Evolutionary conservation across 2,113 vertebrate genomes (phyloP).

Genomic region (Eulacestoma nigropectus): DNA sequence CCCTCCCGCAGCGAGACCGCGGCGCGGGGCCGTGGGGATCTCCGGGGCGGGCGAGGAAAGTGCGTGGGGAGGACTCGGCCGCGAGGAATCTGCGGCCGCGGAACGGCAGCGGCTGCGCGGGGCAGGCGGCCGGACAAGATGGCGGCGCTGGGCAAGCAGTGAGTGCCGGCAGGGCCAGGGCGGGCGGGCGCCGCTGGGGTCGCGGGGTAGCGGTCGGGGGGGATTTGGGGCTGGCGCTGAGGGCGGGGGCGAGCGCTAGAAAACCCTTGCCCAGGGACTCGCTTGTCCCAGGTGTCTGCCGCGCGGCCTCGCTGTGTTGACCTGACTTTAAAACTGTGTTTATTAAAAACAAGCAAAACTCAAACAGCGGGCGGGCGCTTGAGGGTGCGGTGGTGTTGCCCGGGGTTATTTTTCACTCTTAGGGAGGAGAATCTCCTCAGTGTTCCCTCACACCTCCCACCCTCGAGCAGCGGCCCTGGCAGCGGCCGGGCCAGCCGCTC

Average conservation of each 20-base stretch:
- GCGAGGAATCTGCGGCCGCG: neutral
- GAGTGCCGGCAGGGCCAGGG: constrained; percentile 60
- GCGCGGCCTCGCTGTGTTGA: neutral
- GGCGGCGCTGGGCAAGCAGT: constrained; percentile 82
- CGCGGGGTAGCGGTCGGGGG: neutral
- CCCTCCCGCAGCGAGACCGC: accelerated
- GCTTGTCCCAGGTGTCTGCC: neutral
- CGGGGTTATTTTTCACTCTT: neutral
- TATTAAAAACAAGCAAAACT: neutral
- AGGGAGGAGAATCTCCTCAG: neutral
- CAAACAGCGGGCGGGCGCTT: neutral
- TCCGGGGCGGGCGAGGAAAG: neutral
- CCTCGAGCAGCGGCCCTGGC: accelerated
- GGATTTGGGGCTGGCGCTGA: neutral
- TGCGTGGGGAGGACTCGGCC: too few relatives aligned
- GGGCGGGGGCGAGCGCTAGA: neutral
- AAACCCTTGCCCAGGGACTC: accelerated
- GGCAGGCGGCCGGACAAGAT: constrained; percentile 67
- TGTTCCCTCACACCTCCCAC: neutral
- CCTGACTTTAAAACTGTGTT: neutral
- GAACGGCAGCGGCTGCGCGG: neutral
- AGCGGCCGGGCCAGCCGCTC: neutral
- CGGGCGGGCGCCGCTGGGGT: neutral
- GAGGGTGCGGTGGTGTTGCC: neutral
- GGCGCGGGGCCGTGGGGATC: accelerated